Percentiles rank a stretch among this genome's conserved stretches.
Evolutionary conservation across 2,797 vertebrate species (phyloP).

Genomic region (Holocentrus rufus): DNA sequence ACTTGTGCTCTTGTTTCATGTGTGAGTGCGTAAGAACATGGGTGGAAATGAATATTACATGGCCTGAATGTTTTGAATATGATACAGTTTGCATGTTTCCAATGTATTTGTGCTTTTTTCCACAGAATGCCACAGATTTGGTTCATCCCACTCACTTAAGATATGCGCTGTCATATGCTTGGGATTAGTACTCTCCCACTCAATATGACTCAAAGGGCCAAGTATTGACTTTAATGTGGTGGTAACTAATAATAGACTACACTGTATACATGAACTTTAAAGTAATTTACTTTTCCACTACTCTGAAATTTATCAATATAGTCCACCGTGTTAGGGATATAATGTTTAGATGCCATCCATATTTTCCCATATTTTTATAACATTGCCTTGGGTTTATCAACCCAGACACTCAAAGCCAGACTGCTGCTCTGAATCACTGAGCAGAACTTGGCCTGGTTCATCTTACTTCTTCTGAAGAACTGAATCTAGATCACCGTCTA

Average conservation of each 20-base stretch:
- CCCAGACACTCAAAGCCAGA: neutral
- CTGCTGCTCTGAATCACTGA: slow-evolving; percentile 32
- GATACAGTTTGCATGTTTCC: slow-evolving; percentile 1
- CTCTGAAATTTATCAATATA: slow-evolving; percentile 3
- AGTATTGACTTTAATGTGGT: slow-evolving; percentile 53
- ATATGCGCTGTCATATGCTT: slow-evolving; percentile 62
- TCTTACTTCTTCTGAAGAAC: slow-evolving; percentile 10
- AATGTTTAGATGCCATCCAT: neutral
- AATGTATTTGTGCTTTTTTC: slow-evolving; percentile 12
- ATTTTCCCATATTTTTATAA: slow-evolving; percentile 5
- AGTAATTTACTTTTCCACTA: slow-evolving; percentile 6
- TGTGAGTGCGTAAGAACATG: neutral
- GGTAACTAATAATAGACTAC: slow-evolving; percentile 46
- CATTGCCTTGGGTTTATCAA: slow-evolving; percentile 9
- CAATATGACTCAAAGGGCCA: slow-evolving; percentile 67
- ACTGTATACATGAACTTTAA: slow-evolving; percentile 1
- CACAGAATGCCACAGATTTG: slow-evolving; percentile 29
- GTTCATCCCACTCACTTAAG: slow-evolving; percentile 48
- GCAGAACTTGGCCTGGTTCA: slow-evolving; percentile 6
- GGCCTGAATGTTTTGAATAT: neutral
- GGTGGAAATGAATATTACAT: neutral
- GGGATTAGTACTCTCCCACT: slow-evolving; percentile 71
- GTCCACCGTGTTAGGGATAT: neutral
- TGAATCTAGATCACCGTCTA: slow-evolving; percentile 19
- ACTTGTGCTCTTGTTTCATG: neutral